phyloP scores from a whole-genome alignment of 2,888 invertebrate species.

The Drosophila nr. perissopoda region DNA sequence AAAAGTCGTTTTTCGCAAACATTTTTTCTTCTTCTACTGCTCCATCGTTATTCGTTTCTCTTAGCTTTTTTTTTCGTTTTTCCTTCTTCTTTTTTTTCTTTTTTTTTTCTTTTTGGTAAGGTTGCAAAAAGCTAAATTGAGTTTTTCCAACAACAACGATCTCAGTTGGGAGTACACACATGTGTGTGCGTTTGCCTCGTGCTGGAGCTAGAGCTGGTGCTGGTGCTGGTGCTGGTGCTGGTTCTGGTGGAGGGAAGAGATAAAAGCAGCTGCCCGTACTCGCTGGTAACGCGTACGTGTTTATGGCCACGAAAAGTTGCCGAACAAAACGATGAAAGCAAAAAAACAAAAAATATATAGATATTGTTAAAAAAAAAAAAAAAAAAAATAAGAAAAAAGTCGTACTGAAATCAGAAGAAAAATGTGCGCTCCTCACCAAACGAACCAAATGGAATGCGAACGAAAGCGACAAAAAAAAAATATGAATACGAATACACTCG shows the following conservation, averaged over 20 bases:
- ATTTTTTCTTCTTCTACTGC: constrained; percentile 49
- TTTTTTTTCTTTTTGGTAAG: constrained; percentile 53
- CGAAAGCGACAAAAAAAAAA: constrained; percentile 15
- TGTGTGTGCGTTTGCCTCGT: constrained; percentile 10
- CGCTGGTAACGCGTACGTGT: constrained; percentile 73
- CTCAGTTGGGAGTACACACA: constrained; percentile 41
- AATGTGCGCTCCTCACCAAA: constrained; percentile 44
- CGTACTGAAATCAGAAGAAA: constrained; percentile 54
- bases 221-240: background rate
- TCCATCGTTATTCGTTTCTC: constrained; percentile 31
- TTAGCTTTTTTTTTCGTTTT: background rate
- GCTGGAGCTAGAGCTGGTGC: too few relatives aligned
- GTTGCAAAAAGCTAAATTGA: constrained; percentile 78
- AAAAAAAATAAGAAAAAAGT: constrained; percentile 10
- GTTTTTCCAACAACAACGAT: constrained; percentile 75
- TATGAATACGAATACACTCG: background rate
- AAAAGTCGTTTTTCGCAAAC: constrained; percentile 53
- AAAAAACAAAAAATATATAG: constrained; percentile 21
- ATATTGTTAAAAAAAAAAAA: constrained; percentile 16
- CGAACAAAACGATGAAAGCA: constrained; percentile 60
- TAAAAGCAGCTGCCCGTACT: constrained; percentile 63
- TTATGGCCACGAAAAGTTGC: constrained; percentile 78
- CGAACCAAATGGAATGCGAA: constrained; percentile 45
- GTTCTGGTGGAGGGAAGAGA: constrained; percentile 42
- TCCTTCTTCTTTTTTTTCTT: constrained; percentile 9